Evolutionary conservation across 2,797 vertebrate species (phyloP).

Genomic region (Pangasius larnaudii): DNA sequence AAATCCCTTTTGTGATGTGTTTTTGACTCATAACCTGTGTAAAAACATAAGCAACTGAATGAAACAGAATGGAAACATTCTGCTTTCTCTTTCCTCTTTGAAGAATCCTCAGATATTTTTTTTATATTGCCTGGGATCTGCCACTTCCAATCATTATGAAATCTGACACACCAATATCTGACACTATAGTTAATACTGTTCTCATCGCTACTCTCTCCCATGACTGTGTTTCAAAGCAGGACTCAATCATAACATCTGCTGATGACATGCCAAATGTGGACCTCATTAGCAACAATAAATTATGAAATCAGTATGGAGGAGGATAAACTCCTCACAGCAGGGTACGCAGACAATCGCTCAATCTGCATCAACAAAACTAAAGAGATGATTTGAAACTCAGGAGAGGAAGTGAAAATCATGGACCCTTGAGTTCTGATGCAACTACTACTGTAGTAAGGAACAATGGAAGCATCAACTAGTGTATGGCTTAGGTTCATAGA

Average conservation of each 20-base stretch:
- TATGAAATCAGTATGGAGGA: conserved; percentile 20
- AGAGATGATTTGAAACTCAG: neutral
- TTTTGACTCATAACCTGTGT: neutral
- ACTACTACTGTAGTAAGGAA: neutral
- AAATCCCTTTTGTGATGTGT: neutral
- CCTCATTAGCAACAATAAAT: conserved; percentile 26
- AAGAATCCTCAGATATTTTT: neutral
- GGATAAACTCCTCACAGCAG: conserved; percentile 51
- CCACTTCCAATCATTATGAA: neutral
- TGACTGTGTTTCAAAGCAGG: conserved; percentile 5
- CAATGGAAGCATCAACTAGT: neutral
- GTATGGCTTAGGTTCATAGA: neutral
- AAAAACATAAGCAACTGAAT: neutral
- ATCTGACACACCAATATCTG: neutral
- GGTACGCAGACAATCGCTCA: neutral
- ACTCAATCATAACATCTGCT: conserved; percentile 20
- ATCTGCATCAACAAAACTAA: conserved; percentile 9
- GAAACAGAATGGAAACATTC: neutral
- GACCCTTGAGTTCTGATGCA: neutral
- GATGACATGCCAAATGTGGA: conserved; percentile 7
- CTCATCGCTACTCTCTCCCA: neutral
- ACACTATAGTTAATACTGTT: neutral
- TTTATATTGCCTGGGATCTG: neutral
- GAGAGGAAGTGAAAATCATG: neutral
- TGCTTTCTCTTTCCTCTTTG: neutral